Evolutionary conservation across 2,113 vertebrate species (phyloP).

Genomic region (Psittacus erithacus): DNA sequence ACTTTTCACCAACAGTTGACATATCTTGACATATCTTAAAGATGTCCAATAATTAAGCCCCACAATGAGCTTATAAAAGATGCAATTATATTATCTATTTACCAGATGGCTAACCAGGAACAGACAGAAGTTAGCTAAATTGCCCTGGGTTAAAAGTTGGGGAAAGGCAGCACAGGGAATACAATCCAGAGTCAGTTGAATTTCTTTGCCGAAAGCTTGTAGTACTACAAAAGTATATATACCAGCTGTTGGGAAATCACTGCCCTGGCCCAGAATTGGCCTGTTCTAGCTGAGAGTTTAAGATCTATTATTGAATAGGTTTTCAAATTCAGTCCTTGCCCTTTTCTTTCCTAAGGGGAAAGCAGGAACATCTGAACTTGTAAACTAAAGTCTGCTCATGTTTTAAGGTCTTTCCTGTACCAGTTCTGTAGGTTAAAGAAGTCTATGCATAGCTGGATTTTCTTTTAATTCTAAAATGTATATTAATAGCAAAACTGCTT

Average conservation of each 20-base stretch:
- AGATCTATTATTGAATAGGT: slow-evolving; percentile 58
- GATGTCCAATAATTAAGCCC: slow-evolving; percentile 27
- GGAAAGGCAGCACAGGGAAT: slow-evolving; percentile 50
- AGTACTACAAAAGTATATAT: slow-evolving; percentile 23
- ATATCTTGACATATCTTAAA: slow-evolving; percentile 27
- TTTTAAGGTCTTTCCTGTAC: not conserved
- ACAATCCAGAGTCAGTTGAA: slow-evolving; percentile 21
- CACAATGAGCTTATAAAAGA: slow-evolving; percentile 36
- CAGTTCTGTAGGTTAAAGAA: not conserved
- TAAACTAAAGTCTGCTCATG: not conserved
- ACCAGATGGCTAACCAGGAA: slow-evolving; percentile 61
- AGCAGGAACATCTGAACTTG: slow-evolving; percentile 25
- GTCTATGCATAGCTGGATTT: not conserved
- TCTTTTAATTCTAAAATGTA: not conserved
- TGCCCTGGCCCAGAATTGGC: slow-evolving; percentile 25
- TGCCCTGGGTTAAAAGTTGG: slow-evolving; percentile 55
- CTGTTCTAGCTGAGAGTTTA: slow-evolving; percentile 23
- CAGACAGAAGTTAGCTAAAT: slow-evolving; percentile 60
- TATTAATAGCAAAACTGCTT: not conserved
- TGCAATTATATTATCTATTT: slow-evolving; percentile 57
- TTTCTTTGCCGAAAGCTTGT: slow-evolving; percentile 57
- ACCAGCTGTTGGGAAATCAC: slow-evolving; percentile 49
- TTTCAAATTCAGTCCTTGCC: not conserved
- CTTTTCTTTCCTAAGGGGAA: slow-evolving; percentile 45
- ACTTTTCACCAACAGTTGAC: not conserved